Base-by-base conservation (phyloP, 23 tunicate genomes). In the Phallusia fumigata region DNA sequence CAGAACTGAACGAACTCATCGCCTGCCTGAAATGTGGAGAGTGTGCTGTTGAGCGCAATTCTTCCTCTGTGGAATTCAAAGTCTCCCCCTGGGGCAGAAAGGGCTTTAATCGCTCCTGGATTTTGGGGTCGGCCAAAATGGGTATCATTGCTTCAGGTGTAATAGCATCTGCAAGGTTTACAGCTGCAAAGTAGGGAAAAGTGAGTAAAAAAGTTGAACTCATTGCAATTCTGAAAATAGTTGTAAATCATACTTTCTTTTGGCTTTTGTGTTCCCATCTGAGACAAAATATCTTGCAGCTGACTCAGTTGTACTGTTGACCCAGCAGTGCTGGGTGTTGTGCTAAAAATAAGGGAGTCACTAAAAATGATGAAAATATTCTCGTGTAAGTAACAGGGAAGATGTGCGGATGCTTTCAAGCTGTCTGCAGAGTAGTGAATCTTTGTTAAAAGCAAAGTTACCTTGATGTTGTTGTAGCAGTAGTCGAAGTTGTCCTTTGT, bases 21-120 rank as follows among this genome's bases (percentile, higher is more conserved):
- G 99, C 99, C 64, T 91, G 96, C 19, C 85, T 77, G 78, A 96
- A 91, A 28, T 89, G 92, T 5, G 99, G 96, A 22, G 99, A 96
- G 49, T 81, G 84, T 0, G 82, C 87, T 24, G 96, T 96, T 12
- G 64, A 92, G 53, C 90, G 76, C 15, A 96, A 53, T 53, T 96
- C 96, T 19, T 84, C 92, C 32, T 81, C 91, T 30, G 93, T 87
- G 19, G 89, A 77, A 16, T 81, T 80, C 33, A 96, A 45, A 10
- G 83, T 33, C 53, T 90, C 91, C 0, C 96, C 96, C 82, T 91
- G 83, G 19, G 99, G 99, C 19, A 96, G 79, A 76, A 77, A 83
- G 5, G 95, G 95, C 79, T 87, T 88, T 82, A 96, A 53, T 2
- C 93, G 79, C 47, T 96, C 99, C 72, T 91, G 93, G 80, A 96